Evolutionary conservation across 2,888 invertebrate species (phyloP).

Genomic region (Electrophaes corylata): DNA sequence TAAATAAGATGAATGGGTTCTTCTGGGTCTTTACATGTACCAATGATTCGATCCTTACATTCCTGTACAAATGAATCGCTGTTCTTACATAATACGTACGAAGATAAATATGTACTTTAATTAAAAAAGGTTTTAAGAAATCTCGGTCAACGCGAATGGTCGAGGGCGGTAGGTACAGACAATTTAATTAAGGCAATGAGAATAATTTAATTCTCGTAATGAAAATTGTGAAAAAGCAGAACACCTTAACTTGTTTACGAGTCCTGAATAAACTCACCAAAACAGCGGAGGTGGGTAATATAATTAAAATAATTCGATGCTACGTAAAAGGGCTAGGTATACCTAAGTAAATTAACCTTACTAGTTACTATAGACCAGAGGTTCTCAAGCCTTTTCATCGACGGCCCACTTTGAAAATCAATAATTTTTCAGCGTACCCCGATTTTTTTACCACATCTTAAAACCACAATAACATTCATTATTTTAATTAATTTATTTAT

Average conservation of each 20-base stretch:
- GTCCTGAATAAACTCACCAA: conserved; percentile 24
- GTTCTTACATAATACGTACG: not conserved
- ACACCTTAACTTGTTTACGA: conserved; percentile 26
- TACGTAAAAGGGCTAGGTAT: conserved; percentile 10
- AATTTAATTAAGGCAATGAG: conserved; percentile 10
- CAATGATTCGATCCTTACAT: too few species aligned
- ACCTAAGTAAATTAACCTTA: conserved; percentile 1
- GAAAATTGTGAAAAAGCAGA: conserved; percentile 25
- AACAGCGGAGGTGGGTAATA: conserved; percentile 18
- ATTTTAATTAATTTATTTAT: too few species aligned
- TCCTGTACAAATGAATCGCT: too few species aligned
- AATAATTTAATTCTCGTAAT: conserved; percentile 14
- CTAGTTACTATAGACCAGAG: too few species aligned
- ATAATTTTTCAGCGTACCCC: too few species aligned
- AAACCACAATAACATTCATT: too few species aligned
- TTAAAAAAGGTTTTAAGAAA: conserved; percentile 1
- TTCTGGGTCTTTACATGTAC: too few species aligned
- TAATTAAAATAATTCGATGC: conserved; percentile 27
- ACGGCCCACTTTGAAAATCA: too few species aligned
- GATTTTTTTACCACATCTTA: too few species aligned
- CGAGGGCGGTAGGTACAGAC: not conserved
- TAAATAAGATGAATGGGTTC: too few species aligned
- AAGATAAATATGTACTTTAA: not conserved
- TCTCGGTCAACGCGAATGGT: not conserved
- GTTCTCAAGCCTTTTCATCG: too few species aligned